Base-by-base conservation (phyloP, 1,140 invertebrate genomes). In the Bombus waltoni region DNA sequence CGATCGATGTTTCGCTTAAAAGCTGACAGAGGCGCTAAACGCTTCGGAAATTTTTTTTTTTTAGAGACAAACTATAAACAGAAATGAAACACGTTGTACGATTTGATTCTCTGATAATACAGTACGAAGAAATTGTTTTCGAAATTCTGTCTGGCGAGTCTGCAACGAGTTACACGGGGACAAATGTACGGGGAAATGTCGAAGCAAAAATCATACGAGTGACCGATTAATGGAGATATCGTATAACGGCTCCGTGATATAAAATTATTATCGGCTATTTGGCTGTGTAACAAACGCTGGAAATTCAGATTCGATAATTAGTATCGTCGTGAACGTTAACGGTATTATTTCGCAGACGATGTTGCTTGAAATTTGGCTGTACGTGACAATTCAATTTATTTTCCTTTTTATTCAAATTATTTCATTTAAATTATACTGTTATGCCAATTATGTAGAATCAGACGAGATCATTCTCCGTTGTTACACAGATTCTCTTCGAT, bases 221-320 rank as follows among this genome's bases (percentile, higher is more conserved):
- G 22, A 10, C 42, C 71, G 8, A 32, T 73, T 73, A 73, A 73
- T n/a, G 47, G 8, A 42, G 73, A 75, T 75, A 75, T 53, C 73
- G 73, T 25, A 42, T 53, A 53, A 35, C 73, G 73, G 44, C 44
- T 75, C 18, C 32, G 15, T 53, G 73, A 53, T 75, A 75, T 25
- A 53, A 53, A 75, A 35, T 77, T 40, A 57, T 77, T 40, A 40
- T 40, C 75, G n/a, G 15, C 47, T 35, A 53, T 75, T 75, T 25
- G 13, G 11, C 5, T 72, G 5, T 38, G 11, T 2, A 32, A 35
- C n/a, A 9, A n/a, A 4, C 72, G 11, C 38, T 47, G 15, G n/a
- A 47, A 42, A 74, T 75, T 75, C 42, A 25, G 32, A 25, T 25
- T 53, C 73, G 10, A 13, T 53, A 75, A 75, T 53, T 35, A 75